Evolutionary conservation across 2,797 vertebrate species (phyloP), one percentile per base, ranked within the genome.

Genomic region (Steatocranus sp.): DNA sequence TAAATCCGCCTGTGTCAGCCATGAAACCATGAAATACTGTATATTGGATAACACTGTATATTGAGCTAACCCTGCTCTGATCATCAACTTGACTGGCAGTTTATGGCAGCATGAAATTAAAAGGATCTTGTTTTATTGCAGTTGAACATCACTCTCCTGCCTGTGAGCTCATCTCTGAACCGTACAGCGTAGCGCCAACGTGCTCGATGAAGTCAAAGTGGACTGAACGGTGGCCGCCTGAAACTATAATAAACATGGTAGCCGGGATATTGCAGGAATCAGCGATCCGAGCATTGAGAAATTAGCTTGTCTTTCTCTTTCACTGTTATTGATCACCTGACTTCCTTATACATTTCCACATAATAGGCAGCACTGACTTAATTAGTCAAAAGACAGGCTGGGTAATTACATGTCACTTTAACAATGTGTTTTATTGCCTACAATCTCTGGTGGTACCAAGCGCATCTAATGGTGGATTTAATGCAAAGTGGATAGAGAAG

Each of bases 381-480:
- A 96, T 96, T 95, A 95, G 94, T 96, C 92, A 95, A 92, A 94
- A 91, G 91, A 93, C 92, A 93, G 79, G 70, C 85, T 23, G 90
- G 82, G 93, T 96, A 94, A 95, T 95, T 95, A 94, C 93, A 91
- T 90, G 94, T 95, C 95, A 94, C 93, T 93, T 92, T 93, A 94
- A 94, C 93, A 93, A 87, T 92, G 88, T 93, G 92, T 93, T 95
- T 95, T 93, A 95, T 94, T 89, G 92, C 91, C 93, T 89, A 94
- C 93, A 93, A 93, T 89, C 86, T 82, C 73, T 34, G 53, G 82
- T 82, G 79, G 79, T 86, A 90, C 78, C 82, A 54, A 83, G 83
- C 87, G 25, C 41, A 89, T 88, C 90, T 91, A 91, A 93, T 92
- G 79, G 84, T 85, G 87, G 83, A 87, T 87, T 92, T 87, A 91